Base-by-base conservation (phyloP, 2,113 vertebrate genomes). In the Gila orcuttii region DNA sequence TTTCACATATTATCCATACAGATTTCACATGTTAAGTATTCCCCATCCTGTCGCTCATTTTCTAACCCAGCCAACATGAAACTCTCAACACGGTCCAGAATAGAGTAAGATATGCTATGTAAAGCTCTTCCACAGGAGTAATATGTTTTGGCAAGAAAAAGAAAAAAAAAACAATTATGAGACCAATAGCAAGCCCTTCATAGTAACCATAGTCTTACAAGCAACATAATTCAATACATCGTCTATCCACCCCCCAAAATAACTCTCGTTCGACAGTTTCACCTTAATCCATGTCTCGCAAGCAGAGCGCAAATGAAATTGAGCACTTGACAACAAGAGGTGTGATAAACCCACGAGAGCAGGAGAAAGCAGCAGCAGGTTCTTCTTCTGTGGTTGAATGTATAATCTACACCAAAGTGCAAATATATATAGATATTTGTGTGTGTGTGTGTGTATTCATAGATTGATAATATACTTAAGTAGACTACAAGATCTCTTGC, bases 401-500 rank as follows among this genome's bases (percentile, higher is more conserved):
- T 83, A 79, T 84, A 39, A 82, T 83, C 25, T 85, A 89, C 87
- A 88, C 82, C 78, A 86, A 86, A 86, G 82, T 88, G 82, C 79
- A 86, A 85, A 86, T 79, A 86, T 31, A 80, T 71, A 62, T 33
- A 74, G 15, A 39, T 79, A 60, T 69, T 9, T 83, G 13, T 91
- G 85, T 87, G 21, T 69, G 8, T 85, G 13, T 91, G 85, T 89
- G 28, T 82, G 28, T 89, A 89, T 90, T 89, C 88, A 84, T 80
- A 83, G 88, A 89, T 86, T 86, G 88, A 89, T 84, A 85, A 91
- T 66, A 90, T 89, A 89, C 88, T 80, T 91, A 91, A 33, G 90
- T 91, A 88, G 91, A 90, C 89, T 92, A 93, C 85, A 79, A 92
- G 89, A 85, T 66, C 6, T 93, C 90, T 93, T 93, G 93, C 90